Evolutionary conservation across 2,113 vertebrate species (phyloP).

Genomic region (Silurus asotus): DNA sequence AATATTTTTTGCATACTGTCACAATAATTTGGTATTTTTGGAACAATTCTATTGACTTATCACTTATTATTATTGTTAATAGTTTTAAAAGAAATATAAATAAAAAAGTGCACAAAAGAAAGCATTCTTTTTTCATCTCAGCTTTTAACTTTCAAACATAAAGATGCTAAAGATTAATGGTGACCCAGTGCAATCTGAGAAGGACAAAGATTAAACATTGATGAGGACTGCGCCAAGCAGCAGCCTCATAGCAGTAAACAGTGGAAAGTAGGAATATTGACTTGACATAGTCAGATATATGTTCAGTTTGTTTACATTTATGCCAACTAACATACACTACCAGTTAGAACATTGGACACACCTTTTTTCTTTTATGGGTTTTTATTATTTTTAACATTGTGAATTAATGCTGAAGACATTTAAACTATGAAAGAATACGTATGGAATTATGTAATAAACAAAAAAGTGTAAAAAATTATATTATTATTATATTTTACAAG

Average conservation of each 20-base stretch:
- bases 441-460: no score
- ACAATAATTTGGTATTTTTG: no score
- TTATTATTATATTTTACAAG: no score
- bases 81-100: background rate
- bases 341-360: no score
- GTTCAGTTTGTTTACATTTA: background rate
- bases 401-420: no score
- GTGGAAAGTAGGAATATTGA: background rate
- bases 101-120: background rate
- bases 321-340: background rate
- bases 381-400: no score
- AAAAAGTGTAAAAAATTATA: no score
- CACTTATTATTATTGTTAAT: background rate
- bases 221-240: slow-evolving; percentile 30
- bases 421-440: no score
- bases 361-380: no score
- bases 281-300: background rate
- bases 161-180: slow-evolving; percentile 10
- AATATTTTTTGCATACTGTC: no score
- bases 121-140: slow-evolving; percentile 1
- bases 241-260: background rate
- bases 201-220: slow-evolving; percentile 54
- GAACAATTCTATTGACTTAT: no score
- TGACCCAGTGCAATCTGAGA: slow-evolving; percentile 12
- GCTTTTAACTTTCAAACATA: slow-evolving; percentile 25